phyloP scores from a whole-genome alignment of 1,140 invertebrate genomes.

The Musca vetustissima region DNA sequence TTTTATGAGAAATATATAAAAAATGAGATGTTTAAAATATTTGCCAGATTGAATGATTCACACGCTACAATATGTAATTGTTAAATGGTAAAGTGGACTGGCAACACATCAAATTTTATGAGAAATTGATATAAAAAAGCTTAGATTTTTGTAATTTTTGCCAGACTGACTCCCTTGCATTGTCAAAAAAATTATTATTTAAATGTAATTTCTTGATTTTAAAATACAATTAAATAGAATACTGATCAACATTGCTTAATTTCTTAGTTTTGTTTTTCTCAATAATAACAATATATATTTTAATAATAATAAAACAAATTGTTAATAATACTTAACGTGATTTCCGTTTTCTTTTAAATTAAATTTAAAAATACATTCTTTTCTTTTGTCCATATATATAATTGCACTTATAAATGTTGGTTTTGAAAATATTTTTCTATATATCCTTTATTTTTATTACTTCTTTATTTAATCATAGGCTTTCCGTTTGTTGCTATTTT shows the following conservation, averaged over 20 bases:
- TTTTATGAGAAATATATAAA: too few species aligned
- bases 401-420: constrained; percentile 24
- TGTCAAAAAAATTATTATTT: too few species aligned
- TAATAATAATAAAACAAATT: neutral
- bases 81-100: too few species aligned
- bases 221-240: neutral
- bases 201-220: neutral
- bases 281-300: neutral
- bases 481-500: neutral
- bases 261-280: neutral
- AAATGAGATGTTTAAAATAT: too few species aligned
- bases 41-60: too few species aligned
- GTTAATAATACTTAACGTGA: neutral
- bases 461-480: neutral
- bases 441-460: too few species aligned
- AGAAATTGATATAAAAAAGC: too few species aligned
- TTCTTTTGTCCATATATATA: neutral
- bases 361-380: constrained; percentile 21
- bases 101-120: too few species aligned
- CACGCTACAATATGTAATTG: too few species aligned
- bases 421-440: neutral
- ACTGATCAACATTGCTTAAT: neutral
- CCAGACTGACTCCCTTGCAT: too few species aligned
- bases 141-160: too few species aligned
- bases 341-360: neutral